Evolutionary conservation across 2,797 vertebrate species (phyloP), one percentile per base, ranked within the genome.

Genomic region (Hydrocynus forskahlii): DNA sequence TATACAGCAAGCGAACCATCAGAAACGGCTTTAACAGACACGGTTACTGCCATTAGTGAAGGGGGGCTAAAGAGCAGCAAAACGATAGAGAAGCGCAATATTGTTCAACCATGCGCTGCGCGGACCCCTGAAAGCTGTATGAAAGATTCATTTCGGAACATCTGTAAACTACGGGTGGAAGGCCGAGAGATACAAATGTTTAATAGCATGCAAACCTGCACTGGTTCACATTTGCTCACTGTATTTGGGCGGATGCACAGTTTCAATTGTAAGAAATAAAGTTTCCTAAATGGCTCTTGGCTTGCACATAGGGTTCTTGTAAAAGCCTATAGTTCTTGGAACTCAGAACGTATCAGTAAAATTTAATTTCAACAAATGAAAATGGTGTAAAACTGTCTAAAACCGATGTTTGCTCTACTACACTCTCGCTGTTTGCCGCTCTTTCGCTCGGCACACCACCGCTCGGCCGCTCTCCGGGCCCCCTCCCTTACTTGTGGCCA

Each of bases 91-190:
- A 62, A 60, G 55, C 19, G 40, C 62, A 38, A 64, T 17, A 64
- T 70, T 76, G 64, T 70, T 70, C 14, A 23, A 62, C 23, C 64
- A 40, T n/a, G 14, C 1, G 62, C 19, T 29, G 50, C 38, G 14
- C 29, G 5, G 52, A 73, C 52, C 52, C 19, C 76, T 79, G 45
- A 72, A 60, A 79, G 60, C 68, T 55, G 40, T 74, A 81, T 85
- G 45, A 81, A 87, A 76, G 69, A 79, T 85, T 87, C 43, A 85
- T 83, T 23, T 40, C 54, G 35, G 35, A 86, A 73, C 70, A 80
- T 76, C 83, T 72, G 67, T 78, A 62, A 50, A 75, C 79, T 40
- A 66, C 52, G 13, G 29, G 35, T 29, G 64, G 48, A 68, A 60
- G 75, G 52, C 55, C 19, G 29, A 76, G 50, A 43, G 55, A 83